phyloP scores from a whole-genome alignment of 2,797 vertebrate species.

The Hipposideros larvatus region DNA sequence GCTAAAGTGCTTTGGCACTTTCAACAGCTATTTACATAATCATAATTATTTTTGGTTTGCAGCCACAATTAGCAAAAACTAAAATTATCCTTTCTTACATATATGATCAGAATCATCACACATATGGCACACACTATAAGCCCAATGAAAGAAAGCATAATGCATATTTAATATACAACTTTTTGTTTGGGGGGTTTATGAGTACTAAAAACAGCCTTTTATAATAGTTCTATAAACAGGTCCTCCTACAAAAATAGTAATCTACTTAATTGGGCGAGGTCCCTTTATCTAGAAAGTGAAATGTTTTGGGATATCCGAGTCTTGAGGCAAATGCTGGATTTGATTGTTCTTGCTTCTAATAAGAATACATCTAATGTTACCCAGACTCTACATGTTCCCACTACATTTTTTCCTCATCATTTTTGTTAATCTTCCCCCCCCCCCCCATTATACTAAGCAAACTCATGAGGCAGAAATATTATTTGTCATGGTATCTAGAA shows the following conservation, averaged over 20 bases:
- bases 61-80: constrained; percentile 49
- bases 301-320: background rate
- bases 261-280: background rate
- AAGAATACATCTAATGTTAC: background rate
- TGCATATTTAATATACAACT: background rate
- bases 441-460: background rate
- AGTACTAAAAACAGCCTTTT: background rate
- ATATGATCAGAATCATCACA: constrained; percentile 27
- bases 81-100: constrained; percentile 49
- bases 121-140: background rate
- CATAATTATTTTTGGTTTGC: constrained; percentile 58
- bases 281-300: background rate
- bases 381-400: background rate
- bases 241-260: background rate
- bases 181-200: background rate
- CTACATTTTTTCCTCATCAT: background rate
- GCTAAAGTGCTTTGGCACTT: background rate
- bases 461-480: background rate
- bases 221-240: background rate
- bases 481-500: background rate
- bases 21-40: constrained; percentile 52
- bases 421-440: background rate
- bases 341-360: background rate
- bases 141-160: background rate
- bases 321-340: background rate